phyloP scores from a whole-genome alignment of 2,113 vertebrate genomes.

The Globicephala melas region DNA sequence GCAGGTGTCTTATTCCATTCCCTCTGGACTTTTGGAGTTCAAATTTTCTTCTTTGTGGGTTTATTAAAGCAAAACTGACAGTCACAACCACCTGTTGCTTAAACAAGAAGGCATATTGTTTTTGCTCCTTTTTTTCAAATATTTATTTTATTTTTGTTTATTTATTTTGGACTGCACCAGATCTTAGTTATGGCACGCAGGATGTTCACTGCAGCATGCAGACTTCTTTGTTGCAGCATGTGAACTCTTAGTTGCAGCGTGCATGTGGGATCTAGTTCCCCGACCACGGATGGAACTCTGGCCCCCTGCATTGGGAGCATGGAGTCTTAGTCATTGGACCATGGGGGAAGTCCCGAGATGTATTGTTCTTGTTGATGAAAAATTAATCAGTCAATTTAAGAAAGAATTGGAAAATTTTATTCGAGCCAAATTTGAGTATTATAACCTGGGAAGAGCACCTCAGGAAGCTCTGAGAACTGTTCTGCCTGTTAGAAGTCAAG shows the following conservation, averaged over 20 bases:
- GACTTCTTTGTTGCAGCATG: too few relatives aligned
- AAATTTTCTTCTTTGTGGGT: background rate
- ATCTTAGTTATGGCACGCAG: rapidly evolving
- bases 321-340: too few relatives aligned
- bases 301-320: rapidly evolving
- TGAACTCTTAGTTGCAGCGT: rapidly evolving
- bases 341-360: background rate
- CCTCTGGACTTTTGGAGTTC: background rate
- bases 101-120: background rate
- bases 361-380: background rate
- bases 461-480: background rate
- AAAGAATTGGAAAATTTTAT: background rate
- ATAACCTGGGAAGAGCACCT: background rate
- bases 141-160: too few relatives aligned
- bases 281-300: rapidly evolving
- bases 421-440: background rate
- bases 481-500: background rate
- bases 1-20: background rate
- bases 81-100: background rate
- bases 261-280: too few relatives aligned
- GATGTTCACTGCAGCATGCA: too few relatives aligned
- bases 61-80: background rate
- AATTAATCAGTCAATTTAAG: background rate
- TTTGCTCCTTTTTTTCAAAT: too few relatives aligned
- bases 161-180: rapidly evolving